These are phyloP conservation scores for Caenorhabditis drosophilae DNA, from an alignment of 2,888 invertebrate genomes.

Conservation along the genomic window DNA sequence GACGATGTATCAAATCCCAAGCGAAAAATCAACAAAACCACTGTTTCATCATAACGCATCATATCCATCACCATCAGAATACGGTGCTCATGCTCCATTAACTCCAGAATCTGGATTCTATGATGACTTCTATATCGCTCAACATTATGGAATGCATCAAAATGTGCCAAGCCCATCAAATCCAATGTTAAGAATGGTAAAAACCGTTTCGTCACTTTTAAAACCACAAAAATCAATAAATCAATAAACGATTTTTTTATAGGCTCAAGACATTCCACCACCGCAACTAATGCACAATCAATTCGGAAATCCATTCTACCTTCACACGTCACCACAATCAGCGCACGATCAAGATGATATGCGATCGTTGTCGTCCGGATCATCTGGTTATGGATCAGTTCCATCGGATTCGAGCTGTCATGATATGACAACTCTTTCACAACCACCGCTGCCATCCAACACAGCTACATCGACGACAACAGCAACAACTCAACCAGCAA, in stretches of 20 bases:
- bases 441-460: neutral
- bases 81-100: conserved; percentile 45
- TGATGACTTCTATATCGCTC: conserved; percentile 49
- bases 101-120: conserved; percentile 62
- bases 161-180: conserved; percentile 10
- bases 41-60: no score
- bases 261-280: conserved; percentile 7
- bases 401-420: neutral
- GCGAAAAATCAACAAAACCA: conserved; percentile 9
- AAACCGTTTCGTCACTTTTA: neutral
- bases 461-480: neutral
- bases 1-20: neutral
- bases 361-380: conserved; percentile 54
- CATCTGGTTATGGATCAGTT: conserved; percentile 48
- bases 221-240: neutral
- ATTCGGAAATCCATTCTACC: neutral
- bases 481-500: neutral
- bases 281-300: neutral
- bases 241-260: no score
- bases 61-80: conserved; percentile 59
- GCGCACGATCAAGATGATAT: conserved; percentile 45
- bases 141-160: conserved; percentile 8
- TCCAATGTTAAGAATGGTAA: conserved; percentile 29
- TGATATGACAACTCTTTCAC: neutral
- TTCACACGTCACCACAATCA: neutral